phyloP scores from a whole-genome alignment of 2,113 vertebrate species.

The Alligator sinensis region DNA sequence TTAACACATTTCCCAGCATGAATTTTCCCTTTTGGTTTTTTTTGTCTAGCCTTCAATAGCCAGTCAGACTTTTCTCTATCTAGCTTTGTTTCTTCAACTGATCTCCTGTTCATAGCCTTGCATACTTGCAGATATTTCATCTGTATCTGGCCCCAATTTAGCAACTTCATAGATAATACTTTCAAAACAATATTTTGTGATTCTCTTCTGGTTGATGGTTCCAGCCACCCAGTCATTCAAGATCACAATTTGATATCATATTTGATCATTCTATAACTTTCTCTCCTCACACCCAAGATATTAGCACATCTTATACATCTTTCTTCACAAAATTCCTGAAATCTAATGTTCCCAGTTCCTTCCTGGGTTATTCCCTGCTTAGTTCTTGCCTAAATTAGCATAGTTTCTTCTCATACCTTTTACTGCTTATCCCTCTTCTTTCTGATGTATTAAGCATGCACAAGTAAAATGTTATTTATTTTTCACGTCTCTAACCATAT shows the following conservation, averaged over 20 bases:
- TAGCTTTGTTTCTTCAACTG: not conserved
- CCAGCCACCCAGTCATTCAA: not conserved
- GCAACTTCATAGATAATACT: not conserved
- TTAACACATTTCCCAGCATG: not conserved
- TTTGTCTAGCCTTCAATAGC: not conserved
- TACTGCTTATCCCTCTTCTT: not conserved
- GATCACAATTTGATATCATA: not conserved
- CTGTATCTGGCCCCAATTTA: not conserved
- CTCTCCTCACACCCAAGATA: not conserved
- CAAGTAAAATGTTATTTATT: not conserved
- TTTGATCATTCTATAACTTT: not conserved
- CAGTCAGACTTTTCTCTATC: not conserved
- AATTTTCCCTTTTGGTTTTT: not conserved
- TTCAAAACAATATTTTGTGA: not conserved
- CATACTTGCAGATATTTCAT: not conserved
- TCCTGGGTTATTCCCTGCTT: constrained; percentile 4
- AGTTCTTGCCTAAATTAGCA: not conserved
- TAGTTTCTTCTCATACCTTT: not conserved
- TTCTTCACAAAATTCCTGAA: constrained; percentile 11
- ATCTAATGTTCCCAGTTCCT: not conserved
- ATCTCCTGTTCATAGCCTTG: not conserved
- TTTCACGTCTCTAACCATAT: not conserved
- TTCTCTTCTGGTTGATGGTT: not conserved
- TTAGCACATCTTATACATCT: not conserved
- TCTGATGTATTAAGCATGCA: not conserved